Base-by-base conservation (phyloP, 2,888 invertebrate species). In the Magallana nippona region DNA sequence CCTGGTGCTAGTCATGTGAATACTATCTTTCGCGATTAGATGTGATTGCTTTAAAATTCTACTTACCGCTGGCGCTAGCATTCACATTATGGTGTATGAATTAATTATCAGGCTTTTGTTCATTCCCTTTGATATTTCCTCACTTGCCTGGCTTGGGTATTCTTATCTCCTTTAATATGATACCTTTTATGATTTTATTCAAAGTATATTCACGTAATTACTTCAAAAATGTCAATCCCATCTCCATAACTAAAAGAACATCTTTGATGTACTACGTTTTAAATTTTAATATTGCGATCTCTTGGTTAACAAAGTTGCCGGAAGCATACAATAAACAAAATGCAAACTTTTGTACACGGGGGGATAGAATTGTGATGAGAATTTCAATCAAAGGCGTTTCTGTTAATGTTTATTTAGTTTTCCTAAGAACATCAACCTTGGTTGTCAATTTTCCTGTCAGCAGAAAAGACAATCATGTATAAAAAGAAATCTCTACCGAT, bases 221-320 rank as follows among this genome's bases (percentile, higher is more conserved):
- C 71, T 71, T 71, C 71, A 27, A 22, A 71, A 71, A 71, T 71
- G 71, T 71, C 71, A 71, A 71, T 71, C 71, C 71, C 71, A 71
- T 71, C 22, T 71, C 15, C 22, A 8, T 27, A 22, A 27, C 32
- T 11, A 71, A 71, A 71, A 71, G 22, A 15, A 71, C 27, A 71
- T 71, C 71, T 71, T 71, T 71, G 71, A 71, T 71, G 71, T 71
- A 32, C 17, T 22, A 71, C 15, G 32, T 71, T 71, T 71, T 71
- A 71, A 71, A 71, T 71, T 71, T 71, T 32, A 71, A 71, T 71
- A 71, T 71, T 71, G 71, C 27, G n/a, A n/a, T n/a, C 60, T n/a
- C 13, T 27, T 32, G 71, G 15, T 15, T 13, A 71, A 15, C 19
- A 71, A 71, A 22, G 27, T 15, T 44, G 44, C 71, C 22, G 15